phyloP scores from a whole-genome alignment of 1,140 invertebrate genomes.

The Drosophila pandora region DNA sequence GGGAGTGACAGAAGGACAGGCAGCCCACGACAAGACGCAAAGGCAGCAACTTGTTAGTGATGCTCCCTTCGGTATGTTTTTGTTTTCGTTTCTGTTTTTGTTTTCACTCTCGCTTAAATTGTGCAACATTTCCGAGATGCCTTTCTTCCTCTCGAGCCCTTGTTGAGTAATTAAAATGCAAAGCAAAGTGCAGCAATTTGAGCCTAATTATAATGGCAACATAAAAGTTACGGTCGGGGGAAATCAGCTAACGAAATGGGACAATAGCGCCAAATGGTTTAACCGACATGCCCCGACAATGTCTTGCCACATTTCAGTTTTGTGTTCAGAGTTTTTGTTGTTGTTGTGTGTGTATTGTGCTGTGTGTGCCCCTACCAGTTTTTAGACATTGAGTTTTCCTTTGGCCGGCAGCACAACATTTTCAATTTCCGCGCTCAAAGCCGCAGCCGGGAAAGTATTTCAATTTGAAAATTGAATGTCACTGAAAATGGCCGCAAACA shows the following conservation, averaged over 20 bases:
- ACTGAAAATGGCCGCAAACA: slow-evolving; percentile 29
- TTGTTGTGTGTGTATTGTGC: not conserved
- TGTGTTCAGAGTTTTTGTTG: not conserved
- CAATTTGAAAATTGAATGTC: slow-evolving; percentile 73
- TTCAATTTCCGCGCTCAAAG: slow-evolving; percentile 72
- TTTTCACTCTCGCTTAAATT: slow-evolving; percentile 51
- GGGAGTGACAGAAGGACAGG: slow-evolving; percentile 33
- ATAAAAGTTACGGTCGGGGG: slow-evolving; percentile 20
- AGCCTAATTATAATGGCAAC: slow-evolving; percentile 55
- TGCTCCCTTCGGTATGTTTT: slow-evolving; percentile 21
- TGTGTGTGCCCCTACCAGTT: slow-evolving; percentile 13
- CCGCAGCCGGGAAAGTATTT: slow-evolving; percentile 56
- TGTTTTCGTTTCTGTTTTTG: slow-evolving; percentile 21
- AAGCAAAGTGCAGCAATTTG: slow-evolving; percentile 57
- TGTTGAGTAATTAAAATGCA: slow-evolving; percentile 69
- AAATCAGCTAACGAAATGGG: slow-evolving; percentile 35
- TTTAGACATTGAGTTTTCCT: slow-evolving; percentile 7
- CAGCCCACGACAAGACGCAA: slow-evolving; percentile 26
- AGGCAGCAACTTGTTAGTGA: slow-evolving; percentile 66
- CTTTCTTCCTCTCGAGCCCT: slow-evolving; percentile 24
- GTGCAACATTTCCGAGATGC: slow-evolving; percentile 70
- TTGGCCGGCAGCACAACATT: slow-evolving; percentile 47
- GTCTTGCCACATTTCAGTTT: slow-evolving; percentile 37
- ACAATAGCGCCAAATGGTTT: slow-evolving; percentile 24
- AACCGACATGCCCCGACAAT: slow-evolving; percentile 31